phyloP scores from a whole-genome alignment of 2,797 vertebrate genomes.

The Anas bahamensis region DNA sequence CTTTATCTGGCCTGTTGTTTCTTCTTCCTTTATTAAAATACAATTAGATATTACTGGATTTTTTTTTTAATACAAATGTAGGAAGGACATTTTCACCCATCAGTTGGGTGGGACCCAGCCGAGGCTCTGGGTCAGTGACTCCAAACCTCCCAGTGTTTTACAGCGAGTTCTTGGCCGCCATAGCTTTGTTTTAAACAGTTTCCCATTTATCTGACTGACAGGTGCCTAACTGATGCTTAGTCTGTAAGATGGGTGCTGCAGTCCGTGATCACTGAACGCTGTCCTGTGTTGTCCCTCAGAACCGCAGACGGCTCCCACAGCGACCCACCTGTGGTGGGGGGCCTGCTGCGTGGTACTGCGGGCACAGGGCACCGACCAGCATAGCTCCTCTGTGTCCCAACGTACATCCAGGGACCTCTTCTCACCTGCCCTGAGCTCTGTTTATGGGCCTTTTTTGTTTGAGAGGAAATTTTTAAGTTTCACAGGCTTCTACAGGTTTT shows the following conservation, averaged over 20 bases:
- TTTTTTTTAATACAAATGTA: too few relatives aligned
- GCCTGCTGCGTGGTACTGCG: background rate
- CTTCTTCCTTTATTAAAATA: too few relatives aligned
- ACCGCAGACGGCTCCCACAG: too few relatives aligned
- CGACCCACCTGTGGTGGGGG: background rate
- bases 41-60: too few relatives aligned
- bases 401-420: rapidly evolving
- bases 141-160: background rate
- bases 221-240: background rate
- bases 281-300: background rate
- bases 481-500: background rate
- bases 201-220: rapidly evolving
- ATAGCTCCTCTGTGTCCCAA: rapidly evolving
- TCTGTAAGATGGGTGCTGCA: background rate
- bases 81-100: background rate
- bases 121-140: rapidly evolving
- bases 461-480: background rate
- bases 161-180: background rate
- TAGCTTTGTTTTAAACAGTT: background rate
- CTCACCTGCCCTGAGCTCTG: rapidly evolving
- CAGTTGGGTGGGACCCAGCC: too few relatives aligned
- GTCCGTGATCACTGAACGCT: rapidly evolving
- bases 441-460: rapidly evolving
- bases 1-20: rapidly evolving
- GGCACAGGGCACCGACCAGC: too few relatives aligned